These are phyloP conservation scores for Gasteruption jaculator DNA, from an alignment of 2,888 invertebrate species.

Conservation along the genomic window DNA sequence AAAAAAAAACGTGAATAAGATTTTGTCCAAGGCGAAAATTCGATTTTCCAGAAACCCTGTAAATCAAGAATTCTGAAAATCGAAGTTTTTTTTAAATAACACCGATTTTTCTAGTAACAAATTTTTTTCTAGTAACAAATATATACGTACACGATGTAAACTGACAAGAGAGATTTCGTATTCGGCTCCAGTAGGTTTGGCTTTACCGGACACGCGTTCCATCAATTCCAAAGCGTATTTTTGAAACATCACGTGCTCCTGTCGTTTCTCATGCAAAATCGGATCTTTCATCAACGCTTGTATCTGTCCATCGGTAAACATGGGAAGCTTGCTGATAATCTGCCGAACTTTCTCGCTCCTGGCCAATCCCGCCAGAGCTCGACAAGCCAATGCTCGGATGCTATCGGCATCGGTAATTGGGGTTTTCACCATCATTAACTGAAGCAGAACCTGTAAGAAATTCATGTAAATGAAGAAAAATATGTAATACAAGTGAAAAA, in stretches of 20 bases:
- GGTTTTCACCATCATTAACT: slow-evolving; percentile 84
- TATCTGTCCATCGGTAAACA: slow-evolving; percentile 89
- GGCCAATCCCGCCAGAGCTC: slow-evolving; percentile 88
- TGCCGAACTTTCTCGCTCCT: slow-evolving; percentile 90
- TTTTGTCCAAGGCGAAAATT: not conserved
- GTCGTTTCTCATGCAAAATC: slow-evolving; percentile 91
- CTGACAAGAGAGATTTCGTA: slow-evolving; percentile 84
- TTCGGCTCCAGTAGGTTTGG: slow-evolving; percentile 72
- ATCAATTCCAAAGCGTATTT: slow-evolving; percentile 88
- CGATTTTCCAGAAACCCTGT: slow-evolving; percentile 4
- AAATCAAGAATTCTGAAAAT: not conserved
- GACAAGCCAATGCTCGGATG: slow-evolving; percentile 88
- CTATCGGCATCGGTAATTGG: slow-evolving; percentile 97
- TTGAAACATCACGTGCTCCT: slow-evolving; percentile 94
- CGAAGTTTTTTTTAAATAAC: not conserved
- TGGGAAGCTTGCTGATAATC: slow-evolving; percentile 90
- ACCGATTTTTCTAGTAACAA: not conserved
- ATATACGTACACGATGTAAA: slow-evolving; percentile 70
- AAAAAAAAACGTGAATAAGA: slow-evolving; percentile 3
- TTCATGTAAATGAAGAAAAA: slow-evolving; percentile 10
- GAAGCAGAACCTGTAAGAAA: slow-evolving; percentile 66
- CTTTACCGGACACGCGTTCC: slow-evolving; percentile 86
- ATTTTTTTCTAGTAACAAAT: slow-evolving; percentile 3
- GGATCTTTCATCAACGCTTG: slow-evolving; percentile 95
- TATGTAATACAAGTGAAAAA: slow-evolving; percentile 4